Percentiles rank a stretch among this genome's conserved stretches.
Evolutionary conservation across 2,888 invertebrate species (phyloP).

Genomic region (Bibio marci): DNA sequence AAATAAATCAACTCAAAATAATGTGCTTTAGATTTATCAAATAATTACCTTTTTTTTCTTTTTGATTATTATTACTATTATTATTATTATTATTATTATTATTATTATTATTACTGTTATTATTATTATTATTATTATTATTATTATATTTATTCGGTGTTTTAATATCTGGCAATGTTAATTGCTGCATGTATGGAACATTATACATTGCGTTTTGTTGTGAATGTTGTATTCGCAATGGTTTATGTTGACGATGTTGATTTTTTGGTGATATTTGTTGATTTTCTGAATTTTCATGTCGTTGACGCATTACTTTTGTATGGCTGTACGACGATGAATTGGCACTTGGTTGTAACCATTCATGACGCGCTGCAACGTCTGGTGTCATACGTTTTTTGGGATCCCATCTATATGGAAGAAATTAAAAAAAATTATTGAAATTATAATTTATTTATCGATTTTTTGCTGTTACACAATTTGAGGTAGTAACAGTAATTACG

Average conservation of each 20-base stretch:
- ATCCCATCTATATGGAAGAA: slow-evolving; percentile 55
- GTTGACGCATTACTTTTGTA: slow-evolving; percentile 11
- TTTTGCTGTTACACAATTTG: neutral
- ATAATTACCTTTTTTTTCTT: too few relatives aligned
- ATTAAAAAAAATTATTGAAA: neutral
- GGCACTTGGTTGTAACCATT: slow-evolving; percentile 54
- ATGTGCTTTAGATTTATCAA: too few relatives aligned
- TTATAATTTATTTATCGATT: neutral
- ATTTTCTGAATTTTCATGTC: slow-evolving; percentile 12
- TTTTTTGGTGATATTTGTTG: slow-evolving; percentile 20
- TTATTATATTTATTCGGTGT: slow-evolving; percentile 19
- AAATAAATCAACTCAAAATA: too few relatives aligned
- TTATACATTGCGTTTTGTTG: slow-evolving; percentile 9
- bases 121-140: too few relatives aligned
- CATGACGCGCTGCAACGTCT: slow-evolving; percentile 77
- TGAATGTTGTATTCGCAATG: slow-evolving; percentile 15
- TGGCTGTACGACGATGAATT: slow-evolving; percentile 22
- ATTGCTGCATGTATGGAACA: slow-evolving; percentile 9
- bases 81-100: too few relatives aligned
- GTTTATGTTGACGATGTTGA: slow-evolving; percentile 23
- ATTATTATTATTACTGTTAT: too few relatives aligned
- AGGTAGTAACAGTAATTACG: neutral
- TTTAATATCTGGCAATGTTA: slow-evolving; percentile 27
- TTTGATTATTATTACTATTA: too few relatives aligned
- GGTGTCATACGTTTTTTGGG: slow-evolving; percentile 81